Conservation (phyloP, 2,888 invertebrate species). For the Oscheius sp. region DNA sequence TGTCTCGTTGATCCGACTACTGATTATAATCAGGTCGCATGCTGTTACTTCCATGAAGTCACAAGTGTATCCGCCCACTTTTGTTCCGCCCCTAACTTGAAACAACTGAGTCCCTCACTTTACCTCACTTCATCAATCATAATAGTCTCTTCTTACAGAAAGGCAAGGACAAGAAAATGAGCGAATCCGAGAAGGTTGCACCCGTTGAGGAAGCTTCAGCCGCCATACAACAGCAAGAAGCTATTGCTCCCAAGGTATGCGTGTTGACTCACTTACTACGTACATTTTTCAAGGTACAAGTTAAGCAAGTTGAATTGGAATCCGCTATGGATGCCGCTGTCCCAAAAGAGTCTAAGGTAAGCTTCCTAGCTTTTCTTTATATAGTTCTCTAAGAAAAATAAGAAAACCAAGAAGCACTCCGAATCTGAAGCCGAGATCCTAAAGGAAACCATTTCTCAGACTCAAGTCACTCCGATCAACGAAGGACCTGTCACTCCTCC, state of each 20-base stretch:
- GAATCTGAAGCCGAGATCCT: conserved; percentile 34
- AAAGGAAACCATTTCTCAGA: not conserved
- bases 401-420: conserved; percentile 42
- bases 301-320: not conserved
- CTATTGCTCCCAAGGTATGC: not conserved
- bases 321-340: not conserved
- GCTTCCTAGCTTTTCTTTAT: not conserved
- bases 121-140: not conserved
- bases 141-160: not conserved
- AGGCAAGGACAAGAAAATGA: conserved; percentile 23
- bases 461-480: not conserved
- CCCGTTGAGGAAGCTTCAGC: conserved; percentile 16
- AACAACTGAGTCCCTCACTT: conserved; percentile 14
- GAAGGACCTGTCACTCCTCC: not conserved
- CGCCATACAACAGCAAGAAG: not conserved
- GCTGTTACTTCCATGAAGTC: conserved; percentile 10
- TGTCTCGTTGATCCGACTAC: conserved; percentile 21
- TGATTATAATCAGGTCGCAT: conserved; percentile 25
- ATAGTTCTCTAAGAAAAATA: conserved; percentile 29
- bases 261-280: not conserved
- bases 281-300: no score
- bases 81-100: conserved; percentile 18
- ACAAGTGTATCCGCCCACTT: conserved; percentile 20
- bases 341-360: conserved; percentile 19
- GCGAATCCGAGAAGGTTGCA: not conserved